Evolutionary conservation across 2,888 invertebrate genomes (phyloP).

Genomic region (Pimpla rufipes): DNA sequence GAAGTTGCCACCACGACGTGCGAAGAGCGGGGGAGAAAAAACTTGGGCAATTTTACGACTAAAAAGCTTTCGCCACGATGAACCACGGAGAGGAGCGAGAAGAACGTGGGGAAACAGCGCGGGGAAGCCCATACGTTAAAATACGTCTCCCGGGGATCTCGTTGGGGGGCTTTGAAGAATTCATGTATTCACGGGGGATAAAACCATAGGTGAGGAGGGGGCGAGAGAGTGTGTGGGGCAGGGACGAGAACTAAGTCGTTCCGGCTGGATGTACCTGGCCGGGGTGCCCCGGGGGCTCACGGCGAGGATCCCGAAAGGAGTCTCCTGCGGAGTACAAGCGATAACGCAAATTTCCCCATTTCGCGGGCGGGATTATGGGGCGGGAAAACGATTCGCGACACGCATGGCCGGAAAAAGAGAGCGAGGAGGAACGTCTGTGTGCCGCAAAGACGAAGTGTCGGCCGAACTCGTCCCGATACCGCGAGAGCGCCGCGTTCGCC

Average conservation of each 20-base stretch:
- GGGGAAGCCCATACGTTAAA: not conserved
- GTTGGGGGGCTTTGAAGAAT: conserved; percentile 56
- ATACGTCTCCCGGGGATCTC: conserved; percentile 28
- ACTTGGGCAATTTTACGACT: not conserved
- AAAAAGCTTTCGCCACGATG: not conserved
- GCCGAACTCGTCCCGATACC: conserved; percentile 10
- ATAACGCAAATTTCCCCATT: conserved; percentile 62
- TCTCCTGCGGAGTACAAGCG: conserved; percentile 12
- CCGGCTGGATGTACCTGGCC: not conserved
- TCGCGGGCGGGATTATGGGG: conserved; percentile 38
- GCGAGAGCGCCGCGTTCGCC: not conserved
- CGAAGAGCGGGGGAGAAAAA: too few species aligned
- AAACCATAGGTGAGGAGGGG: conserved; percentile 22
- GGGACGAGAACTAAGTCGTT: conserved; percentile 39
- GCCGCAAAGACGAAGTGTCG: not conserved
- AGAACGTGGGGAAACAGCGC: not conserved
- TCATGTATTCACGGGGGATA: conserved; percentile 56
- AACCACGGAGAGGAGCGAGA: not conserved
- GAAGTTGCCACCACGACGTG: not conserved
- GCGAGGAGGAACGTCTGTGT: not conserved
- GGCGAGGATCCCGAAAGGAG: not conserved
- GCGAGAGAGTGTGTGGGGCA: conserved; percentile 5
- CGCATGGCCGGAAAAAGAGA: conserved; percentile 8
- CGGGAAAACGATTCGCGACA: conserved; percentile 48
- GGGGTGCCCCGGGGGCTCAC: conserved; percentile 1